These are phyloP conservation scores for Dendronephthya gigantea DNA, from an alignment of 64 coral and sea anemone species.

Conservation along the genomic window DNA sequence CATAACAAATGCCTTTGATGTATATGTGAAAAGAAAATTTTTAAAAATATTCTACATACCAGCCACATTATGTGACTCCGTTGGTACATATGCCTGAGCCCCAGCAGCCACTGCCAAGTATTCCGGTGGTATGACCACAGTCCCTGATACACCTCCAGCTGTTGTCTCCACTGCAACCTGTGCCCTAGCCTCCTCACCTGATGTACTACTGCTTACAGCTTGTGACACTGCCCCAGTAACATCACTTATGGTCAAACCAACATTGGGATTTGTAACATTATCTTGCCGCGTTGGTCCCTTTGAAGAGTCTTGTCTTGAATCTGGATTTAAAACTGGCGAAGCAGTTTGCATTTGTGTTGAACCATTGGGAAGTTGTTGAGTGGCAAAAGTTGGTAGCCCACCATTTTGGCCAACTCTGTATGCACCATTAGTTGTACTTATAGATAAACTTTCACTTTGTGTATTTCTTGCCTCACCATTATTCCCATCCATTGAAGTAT, in stretches of 20 bases:
- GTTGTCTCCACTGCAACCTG: not conserved
- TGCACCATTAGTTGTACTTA: not conserved
- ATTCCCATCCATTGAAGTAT: not conserved
- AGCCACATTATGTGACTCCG: not conserved
- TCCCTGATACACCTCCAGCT: not conserved
- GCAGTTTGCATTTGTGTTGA: not conserved
- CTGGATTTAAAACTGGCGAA: not conserved
- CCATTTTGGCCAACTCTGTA: not conserved
- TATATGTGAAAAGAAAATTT: too few species aligned
- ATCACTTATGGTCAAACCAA: not conserved
- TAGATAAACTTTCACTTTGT: not conserved
- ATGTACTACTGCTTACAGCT: not conserved
- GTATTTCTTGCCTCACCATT: not conserved
- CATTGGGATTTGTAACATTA: not conserved
- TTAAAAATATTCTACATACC: too few species aligned
- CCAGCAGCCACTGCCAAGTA: not conserved
- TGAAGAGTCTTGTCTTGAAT: not conserved
- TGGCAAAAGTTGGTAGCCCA: not conserved
- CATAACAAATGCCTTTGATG: too few species aligned
- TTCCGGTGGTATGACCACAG: not conserved
- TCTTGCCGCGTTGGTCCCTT: not conserved
- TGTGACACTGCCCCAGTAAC: not conserved
- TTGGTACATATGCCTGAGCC: not conserved
- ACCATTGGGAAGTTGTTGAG: not conserved
- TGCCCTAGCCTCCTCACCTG: not conserved